Conservation (phyloP, 92 coral and sea anemone species). For the Paramuricea clavata region DNA sequence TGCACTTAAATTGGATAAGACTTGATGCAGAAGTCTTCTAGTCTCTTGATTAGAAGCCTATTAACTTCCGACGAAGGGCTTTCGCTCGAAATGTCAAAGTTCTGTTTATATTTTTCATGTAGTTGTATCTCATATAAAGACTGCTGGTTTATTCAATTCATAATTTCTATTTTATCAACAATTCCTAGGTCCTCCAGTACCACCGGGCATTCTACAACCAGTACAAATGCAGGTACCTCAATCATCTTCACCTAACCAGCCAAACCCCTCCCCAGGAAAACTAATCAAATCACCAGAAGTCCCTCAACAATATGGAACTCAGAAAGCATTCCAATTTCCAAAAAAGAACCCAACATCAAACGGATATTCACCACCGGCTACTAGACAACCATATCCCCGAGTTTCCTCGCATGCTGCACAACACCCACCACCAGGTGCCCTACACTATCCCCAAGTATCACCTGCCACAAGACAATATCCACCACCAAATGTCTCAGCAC, state of each 20-base stretch:
- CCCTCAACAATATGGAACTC: slow-evolving; percentile 2
- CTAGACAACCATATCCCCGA: not conserved
- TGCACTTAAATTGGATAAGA: too few species aligned
- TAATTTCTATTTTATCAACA: not conserved
- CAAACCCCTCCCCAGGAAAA: not conserved
- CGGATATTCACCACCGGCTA: not conserved
- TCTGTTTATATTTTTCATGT: too few species aligned
- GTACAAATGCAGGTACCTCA: not conserved
- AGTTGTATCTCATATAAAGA: too few species aligned
- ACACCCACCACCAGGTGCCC: not conserved
- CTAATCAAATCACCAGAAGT: not conserved
- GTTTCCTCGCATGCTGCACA: not conserved
- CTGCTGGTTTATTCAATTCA: too few species aligned
- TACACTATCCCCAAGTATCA: not conserved
- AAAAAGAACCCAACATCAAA: not conserved
- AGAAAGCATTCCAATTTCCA: slow-evolving; percentile 1
- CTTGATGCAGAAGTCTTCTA: too few species aligned
- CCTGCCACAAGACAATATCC: not conserved
- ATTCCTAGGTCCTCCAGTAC: slow-evolving; percentile 17
- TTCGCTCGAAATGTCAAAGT: too few species aligned
- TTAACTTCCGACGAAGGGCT: too few species aligned
- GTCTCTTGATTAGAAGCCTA: too few species aligned
- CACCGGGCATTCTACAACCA: slow-evolving; percentile 10
- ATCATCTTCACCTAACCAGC: not conserved
- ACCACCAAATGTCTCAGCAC: not conserved